Evolutionary conservation across 2,888 invertebrate species (phyloP), one percentile per base, ranked within the genome.

Genomic region (Mellilla xanthometata): DNA sequence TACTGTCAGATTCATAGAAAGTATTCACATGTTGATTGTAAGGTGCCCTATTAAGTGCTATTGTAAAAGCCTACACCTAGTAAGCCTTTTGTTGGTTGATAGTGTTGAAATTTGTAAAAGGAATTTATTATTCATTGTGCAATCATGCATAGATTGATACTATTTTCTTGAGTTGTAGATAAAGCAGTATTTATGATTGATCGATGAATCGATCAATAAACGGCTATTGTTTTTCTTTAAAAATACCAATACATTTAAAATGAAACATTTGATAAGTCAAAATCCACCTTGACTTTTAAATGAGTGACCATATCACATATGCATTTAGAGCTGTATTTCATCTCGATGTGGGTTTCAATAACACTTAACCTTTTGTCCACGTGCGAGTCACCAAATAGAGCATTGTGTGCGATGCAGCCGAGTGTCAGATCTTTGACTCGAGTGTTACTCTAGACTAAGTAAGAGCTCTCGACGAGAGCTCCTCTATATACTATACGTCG

Each of bases 301-400:
- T 27, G 23, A 32, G 19, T 49, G 40, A 49, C 48, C 46, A 32
- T 40, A 36, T 39, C 27, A 42, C 6, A 29, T 30, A 26, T 8
- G n/a, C n/a, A n/a, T n/a, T n/a, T n/a, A 13, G 13, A 26, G 9
- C 19, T 36, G 33, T 9, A 54, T 32, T 50, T 42, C 27, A 52
- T 42, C 39, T 30, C 42, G 36, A 49, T 49, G 58, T 58, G 55
- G 58, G 58, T 61, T 70, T 75, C 72, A 67, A 81, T 76, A 70
- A 68, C 71, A 69, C 81, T 84, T 77, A 74, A 80, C 78, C 81
- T 80, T 74, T 81, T 76, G 66, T 75, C 76, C 76, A 79, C 75
- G 75, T 71, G 77, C 74, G 61, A 63, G 68, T 68, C 65, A 66
- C 66, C 61, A 68, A 68, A 64, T 67, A 64, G 56, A 55, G 58